phyloP scores from a whole-genome alignment of 2,888 invertebrate species.

The Acleris sparsana region DNA sequence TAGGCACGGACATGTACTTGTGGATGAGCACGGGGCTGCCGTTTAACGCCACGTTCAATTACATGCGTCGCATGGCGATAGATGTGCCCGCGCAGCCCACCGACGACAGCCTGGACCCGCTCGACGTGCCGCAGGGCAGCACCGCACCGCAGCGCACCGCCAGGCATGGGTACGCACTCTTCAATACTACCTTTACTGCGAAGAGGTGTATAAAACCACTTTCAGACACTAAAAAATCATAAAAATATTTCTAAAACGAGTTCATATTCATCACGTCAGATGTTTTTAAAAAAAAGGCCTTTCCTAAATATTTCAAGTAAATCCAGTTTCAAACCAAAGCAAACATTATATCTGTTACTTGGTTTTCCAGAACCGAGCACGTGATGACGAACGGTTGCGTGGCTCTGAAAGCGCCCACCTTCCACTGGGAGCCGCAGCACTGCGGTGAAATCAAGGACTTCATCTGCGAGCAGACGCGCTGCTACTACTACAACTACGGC shows the following conservation, averaged over 20 bases:
- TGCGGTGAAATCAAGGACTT: slow-evolving; percentile 93
- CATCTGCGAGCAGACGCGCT: slow-evolving; percentile 95
- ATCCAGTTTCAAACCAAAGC: background rate
- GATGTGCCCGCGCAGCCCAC: slow-evolving; percentile 81
- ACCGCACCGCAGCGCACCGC: slow-evolving; percentile 91
- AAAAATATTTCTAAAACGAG: too few relatives aligned
- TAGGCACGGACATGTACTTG: slow-evolving; percentile 93
- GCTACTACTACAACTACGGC: slow-evolving; percentile 95
- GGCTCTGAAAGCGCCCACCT: slow-evolving; percentile 89
- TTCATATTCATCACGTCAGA: too few relatives aligned
- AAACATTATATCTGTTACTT: slow-evolving; percentile 71
- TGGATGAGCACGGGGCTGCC: slow-evolving; percentile 96
- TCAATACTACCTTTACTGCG: slow-evolving; percentile 1
- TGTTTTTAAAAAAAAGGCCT: too few relatives aligned
- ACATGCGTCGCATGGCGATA: slow-evolving; percentile 85
- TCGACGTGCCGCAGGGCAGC: slow-evolving; percentile 87
- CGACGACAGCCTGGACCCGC: slow-evolving; percentile 84
- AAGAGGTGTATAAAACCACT: too few relatives aligned
- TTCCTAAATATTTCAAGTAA: too few relatives aligned
- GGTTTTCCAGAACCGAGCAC: slow-evolving; percentile 80
- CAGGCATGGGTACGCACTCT: slow-evolving; percentile 85
- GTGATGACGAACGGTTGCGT: slow-evolving; percentile 88
- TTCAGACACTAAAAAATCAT: too few relatives aligned
- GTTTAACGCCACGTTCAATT: slow-evolving; percentile 94
- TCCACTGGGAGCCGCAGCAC: slow-evolving; percentile 92